Evolutionary conservation across 2,113 vertebrate species (phyloP).

Genomic region (Vidua macroura): DNA sequence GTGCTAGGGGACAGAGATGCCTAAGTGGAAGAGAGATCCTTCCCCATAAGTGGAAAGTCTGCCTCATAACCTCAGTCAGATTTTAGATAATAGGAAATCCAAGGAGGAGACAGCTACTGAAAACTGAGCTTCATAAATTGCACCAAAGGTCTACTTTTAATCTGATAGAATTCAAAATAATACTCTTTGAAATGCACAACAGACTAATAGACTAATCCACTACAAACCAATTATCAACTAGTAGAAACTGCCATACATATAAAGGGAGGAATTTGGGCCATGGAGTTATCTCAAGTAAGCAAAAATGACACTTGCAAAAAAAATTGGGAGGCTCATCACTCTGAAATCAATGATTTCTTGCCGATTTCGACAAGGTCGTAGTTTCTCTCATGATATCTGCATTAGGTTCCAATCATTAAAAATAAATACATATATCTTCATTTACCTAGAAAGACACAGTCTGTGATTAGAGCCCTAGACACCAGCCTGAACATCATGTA

Average conservation of each 20-base stretch:
- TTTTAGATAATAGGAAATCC: constrained; percentile 32
- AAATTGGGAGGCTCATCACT: not conserved
- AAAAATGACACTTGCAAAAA: not conserved
- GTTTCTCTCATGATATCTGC: not conserved
- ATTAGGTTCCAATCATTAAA: not conserved
- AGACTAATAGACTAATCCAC: not conserved
- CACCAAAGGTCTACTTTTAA: not conserved
- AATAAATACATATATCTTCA: not conserved
- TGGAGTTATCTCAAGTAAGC: not conserved
- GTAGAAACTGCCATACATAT: not conserved
- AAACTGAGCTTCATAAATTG: constrained; percentile 39
- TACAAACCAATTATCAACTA: not conserved
- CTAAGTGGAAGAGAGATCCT: not conserved
- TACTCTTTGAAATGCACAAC: not conserved
- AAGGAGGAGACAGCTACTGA: constrained; percentile 3
- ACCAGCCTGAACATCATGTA: not conserved
- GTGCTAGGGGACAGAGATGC: not conserved
- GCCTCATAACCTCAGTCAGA: not conserved
- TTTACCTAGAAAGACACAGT: not conserved
- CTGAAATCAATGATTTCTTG: not conserved
- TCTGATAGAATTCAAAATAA: constrained; percentile 8
- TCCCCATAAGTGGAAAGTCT: not conserved
- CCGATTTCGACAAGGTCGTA: not conserved
- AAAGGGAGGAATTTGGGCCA: not conserved
- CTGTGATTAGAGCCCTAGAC: not conserved